These are phyloP conservation scores for Heliornis fulica DNA, from an alignment of 2,113 vertebrate genomes.

Conservation along the genomic window DNA sequence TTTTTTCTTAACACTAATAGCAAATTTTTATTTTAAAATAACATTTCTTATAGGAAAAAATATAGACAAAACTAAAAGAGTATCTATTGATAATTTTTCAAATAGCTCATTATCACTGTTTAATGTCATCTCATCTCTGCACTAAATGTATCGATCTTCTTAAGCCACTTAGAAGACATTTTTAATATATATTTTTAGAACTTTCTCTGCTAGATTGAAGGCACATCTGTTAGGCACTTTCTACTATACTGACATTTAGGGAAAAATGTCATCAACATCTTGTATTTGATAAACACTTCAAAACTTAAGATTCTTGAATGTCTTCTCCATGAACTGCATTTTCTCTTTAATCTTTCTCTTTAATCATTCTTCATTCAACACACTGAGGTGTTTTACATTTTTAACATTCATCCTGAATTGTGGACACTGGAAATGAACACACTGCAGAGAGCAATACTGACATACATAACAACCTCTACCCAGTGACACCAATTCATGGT, in stretches of 20 bases:
- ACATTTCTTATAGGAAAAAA: neutral
- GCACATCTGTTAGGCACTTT: neutral
- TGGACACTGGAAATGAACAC: neutral
- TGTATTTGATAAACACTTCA: constrained; percentile 15
- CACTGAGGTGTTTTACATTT: neutral
- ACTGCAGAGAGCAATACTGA: neutral
- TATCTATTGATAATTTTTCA: neutral
- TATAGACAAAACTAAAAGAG: neutral
- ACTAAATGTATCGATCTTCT: neutral
- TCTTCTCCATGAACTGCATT: neutral
- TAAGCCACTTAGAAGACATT: neutral
- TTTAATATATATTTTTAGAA: neutral
- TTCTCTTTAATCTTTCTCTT: neutral
- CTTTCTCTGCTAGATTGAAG: neutral
- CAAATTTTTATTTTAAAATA: neutral
- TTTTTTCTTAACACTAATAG: neutral
- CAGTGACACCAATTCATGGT: neutral
- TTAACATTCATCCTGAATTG: neutral
- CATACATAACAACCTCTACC: neutral
- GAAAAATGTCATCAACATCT: neutral
- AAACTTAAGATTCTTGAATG: neutral
- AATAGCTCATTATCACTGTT: neutral
- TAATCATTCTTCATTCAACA: neutral
- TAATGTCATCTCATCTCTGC: neutral
- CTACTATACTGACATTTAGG: neutral